Evolutionary conservation across 1,140 invertebrate genomes (phyloP), one percentile per base, ranked within the genome.

Genomic region (Oscheius sp.): DNA sequence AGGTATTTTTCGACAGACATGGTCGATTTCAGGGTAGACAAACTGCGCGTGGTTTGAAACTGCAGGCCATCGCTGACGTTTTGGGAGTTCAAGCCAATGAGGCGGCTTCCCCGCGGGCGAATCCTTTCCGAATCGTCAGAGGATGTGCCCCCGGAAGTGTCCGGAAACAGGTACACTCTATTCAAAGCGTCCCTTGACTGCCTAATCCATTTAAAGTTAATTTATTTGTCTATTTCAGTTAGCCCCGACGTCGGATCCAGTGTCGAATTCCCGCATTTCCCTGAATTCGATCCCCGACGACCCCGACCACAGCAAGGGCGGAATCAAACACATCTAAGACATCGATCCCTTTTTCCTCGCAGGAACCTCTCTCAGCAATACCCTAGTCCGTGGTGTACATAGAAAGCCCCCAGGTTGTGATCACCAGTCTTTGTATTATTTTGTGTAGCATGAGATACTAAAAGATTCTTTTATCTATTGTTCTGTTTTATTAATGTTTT

Each of bases 21-120:
- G 74, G 73, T 67, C 52, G 77, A 62, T n/a, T n/a, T n/a, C n/a
- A n/a, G n/a, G 96, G 95, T 49, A 89, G 94, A 31, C 90, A 92
- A 74, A 96, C 94, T 87, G 93, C 94, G n/a, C 88, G 94, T 1
- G 92, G 94, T 81, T 92, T 93, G 82, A 96, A 96, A 85, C 93
- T 98, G 91, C 91, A 91, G 80, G 92, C 95, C 85, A 97, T 98
- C 67, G 94, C 93, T 3, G 89, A 90, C 55, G 86, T 98, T 10
- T 87, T 98, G 3, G 94, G 97, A 81, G 91, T 96, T 0, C 73
- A 71, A 68, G 42, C 28, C 42, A 62, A 49, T 20, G 66, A 77
- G 23, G 35, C 76, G 23, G 15, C 64, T 18, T 67, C 36, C 1
- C 59, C 67, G 1, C 52, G 68, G 26, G 31, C 45, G n/a, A 75